These are phyloP conservation scores for Lethenteron camtschaticum DNA, from an alignment of 2,113 vertebrate genomes.

Conservation along the genomic window DNA sequence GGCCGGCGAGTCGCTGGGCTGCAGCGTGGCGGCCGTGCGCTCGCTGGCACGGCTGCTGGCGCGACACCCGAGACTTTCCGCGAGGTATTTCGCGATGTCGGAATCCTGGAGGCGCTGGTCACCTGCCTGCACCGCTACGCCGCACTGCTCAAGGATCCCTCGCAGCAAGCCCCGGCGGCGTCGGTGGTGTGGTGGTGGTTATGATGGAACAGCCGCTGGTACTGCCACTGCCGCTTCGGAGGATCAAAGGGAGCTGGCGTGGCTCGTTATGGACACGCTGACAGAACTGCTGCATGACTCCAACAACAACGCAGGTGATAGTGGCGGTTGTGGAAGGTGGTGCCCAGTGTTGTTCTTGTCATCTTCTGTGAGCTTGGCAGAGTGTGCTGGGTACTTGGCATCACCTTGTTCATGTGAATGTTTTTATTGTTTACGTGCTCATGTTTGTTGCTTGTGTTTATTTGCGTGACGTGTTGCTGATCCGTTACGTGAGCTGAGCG, in stretches of 20 bases:
- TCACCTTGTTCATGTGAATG: no score
- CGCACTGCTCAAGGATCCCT: constrained; percentile 76
- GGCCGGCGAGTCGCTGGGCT: constrained; percentile 55
- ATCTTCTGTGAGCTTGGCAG: no score
- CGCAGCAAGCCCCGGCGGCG: constrained; percentile 20
- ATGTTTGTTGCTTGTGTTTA: no score
- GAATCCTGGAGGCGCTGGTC: constrained; percentile 84
- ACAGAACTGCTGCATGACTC: constrained; percentile 78
- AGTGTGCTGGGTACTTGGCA: no score
- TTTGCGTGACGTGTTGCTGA: no score
- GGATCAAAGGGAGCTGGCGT: constrained; percentile 81
- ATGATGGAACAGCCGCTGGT: not conserved
- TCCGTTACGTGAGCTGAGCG: no score
- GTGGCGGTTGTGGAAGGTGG: no score
- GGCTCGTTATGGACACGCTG: constrained; percentile 87
- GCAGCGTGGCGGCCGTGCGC: constrained; percentile 60
- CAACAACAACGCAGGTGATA: constrained; percentile 62
- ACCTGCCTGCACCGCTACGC: constrained; percentile 97
- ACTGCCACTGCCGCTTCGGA: constrained; percentile 21
- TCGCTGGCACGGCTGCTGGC: constrained; percentile 61
- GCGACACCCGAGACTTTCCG: constrained; percentile 73
- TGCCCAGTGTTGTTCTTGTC: no score
- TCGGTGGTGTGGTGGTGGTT: not conserved
- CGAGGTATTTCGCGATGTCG: constrained; percentile 88
- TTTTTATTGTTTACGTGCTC: no score